Base-by-base conservation (phyloP, 2,797 vertebrate genomes). In the Oreochromis grahami region DNA sequence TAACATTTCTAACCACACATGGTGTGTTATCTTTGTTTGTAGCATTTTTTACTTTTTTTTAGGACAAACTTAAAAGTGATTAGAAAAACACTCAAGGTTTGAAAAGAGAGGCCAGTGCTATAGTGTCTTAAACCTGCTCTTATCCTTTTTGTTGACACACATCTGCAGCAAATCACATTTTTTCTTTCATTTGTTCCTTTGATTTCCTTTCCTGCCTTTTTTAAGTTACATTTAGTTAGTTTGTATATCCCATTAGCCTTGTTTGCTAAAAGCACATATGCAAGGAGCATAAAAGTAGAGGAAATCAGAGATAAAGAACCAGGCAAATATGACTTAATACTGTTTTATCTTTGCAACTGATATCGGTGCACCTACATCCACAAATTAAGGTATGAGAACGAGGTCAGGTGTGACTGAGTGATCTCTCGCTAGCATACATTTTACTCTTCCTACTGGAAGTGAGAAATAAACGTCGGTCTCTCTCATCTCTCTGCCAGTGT, bases 161-260 rank as follows among this genome's bases (percentile, higher is more conserved):
- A 63, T 38, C 34, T 63, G 34, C 11, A 63, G 34, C n/a, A 63
- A 63, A 38, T 36, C 34, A 36, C 6, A 12, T n/a, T 65, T 63
- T 21, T 38, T 63, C 0, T 36, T 38, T n/a, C 0, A 13, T 63
- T 36, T 63, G 36, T 63, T 36, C 60, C n/a, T 9, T 68, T 41
- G 5, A 68, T 41, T 68, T 41, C 36, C 1, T 68, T 68, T 41
- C 63, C 7, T 41, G 32, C 4, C 6, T 43, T 24, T n/a, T 0
- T 43, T 0, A 15, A 17, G 21, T 43, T 45, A 70, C 36, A 68
- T 41, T 68, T 41, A 41, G 36, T 68, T 41, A 0, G 5, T 41
- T 15, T 0, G 0, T 3, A 13, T 36, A 9, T 68, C 63, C 0
- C 1, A 41, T 68, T 68, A 41, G 63, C 36, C 12, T 24, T 24